These are phyloP conservation scores for Tiliacea aurago DNA, from an alignment of 2,888 invertebrate species.

Conservation along the genomic window DNA sequence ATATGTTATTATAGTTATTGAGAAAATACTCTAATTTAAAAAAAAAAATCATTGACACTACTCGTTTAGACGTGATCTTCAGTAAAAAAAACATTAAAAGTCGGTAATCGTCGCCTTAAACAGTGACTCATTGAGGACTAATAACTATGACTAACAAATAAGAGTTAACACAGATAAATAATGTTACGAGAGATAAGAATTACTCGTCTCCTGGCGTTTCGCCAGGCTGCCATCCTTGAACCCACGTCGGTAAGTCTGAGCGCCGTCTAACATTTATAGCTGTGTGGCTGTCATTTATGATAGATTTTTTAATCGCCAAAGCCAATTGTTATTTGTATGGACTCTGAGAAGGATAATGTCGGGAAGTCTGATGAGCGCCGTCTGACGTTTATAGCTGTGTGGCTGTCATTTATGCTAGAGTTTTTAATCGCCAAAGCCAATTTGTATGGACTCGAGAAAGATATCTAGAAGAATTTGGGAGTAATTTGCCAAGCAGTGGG, in stretches of 20 bases:
- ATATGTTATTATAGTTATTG: too few relatives aligned
- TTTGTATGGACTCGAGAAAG: too few relatives aligned
- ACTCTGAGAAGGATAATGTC: neutral
- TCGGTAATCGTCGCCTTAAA: too few relatives aligned
- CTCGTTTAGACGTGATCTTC: too few relatives aligned
- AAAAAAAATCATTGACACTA: too few relatives aligned
- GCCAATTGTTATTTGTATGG: neutral
- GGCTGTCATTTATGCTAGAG: too few relatives aligned
- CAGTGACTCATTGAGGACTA: conserved; percentile 15
- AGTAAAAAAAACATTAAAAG: too few relatives aligned
- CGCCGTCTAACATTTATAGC: conserved; percentile 21
- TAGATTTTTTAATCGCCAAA: neutral
- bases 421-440: too few relatives aligned
- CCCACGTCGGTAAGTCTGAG: conserved; percentile 28
- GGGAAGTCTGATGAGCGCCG: too few relatives aligned
- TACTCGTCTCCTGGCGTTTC: conserved; percentile 24
- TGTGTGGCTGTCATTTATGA: neutral
- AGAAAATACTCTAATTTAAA: too few relatives aligned
- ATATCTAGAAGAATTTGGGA: neutral
- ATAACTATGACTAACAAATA: conserved; percentile 21
- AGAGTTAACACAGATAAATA: conserved; percentile 25
- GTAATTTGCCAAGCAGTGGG: too few relatives aligned
- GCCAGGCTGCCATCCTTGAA: conserved; percentile 43
- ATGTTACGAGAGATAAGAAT: conserved; percentile 25
- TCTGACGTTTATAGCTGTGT: too few relatives aligned